phyloP scores from a whole-genome alignment of 2,888 invertebrate genomes.

The Lydus trimaculatus region DNA sequence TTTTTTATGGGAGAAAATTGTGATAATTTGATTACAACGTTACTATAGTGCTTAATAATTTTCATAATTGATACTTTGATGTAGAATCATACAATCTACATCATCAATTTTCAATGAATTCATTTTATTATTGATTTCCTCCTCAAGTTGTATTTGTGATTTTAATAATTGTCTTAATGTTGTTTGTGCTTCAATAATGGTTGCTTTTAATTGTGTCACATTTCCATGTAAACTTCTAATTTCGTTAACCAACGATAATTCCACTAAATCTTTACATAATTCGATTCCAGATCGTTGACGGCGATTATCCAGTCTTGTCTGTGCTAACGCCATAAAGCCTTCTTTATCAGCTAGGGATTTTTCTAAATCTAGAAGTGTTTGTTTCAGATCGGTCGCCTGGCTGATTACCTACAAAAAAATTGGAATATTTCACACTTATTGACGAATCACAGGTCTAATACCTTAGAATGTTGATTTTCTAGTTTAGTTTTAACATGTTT shows the following conservation, averaged over 20 bases:
- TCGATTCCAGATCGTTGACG: constrained; percentile 83
- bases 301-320: constrained; percentile 83
- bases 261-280: constrained; percentile 82
- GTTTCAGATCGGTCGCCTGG: constrained; percentile 78
- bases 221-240: constrained; percentile 73
- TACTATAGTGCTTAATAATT: constrained; percentile 65
- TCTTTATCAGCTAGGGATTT: constrained; percentile 86
- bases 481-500: constrained; percentile 80
- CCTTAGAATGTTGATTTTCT: constrained; percentile 84
- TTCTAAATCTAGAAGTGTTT: constrained; percentile 77
- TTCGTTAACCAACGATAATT: constrained; percentile 76
- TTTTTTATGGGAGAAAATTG: neutral
- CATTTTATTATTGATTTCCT: constrained; percentile 90
- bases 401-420: constrained; percentile 62
- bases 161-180: constrained; percentile 83
- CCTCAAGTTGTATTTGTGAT: constrained; percentile 88
- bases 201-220: constrained; percentile 71
- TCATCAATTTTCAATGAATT: constrained; percentile 94
- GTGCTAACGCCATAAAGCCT: constrained; percentile 80
- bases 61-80: constrained; percentile 78
- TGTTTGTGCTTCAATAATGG: constrained; percentile 74
- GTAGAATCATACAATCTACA: constrained; percentile 86
- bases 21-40: neutral
- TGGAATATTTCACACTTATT: no score
- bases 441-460: constrained; percentile 48